These are phyloP conservation scores for Callinectes sapidus DNA, from an alignment of 2,888 invertebrate genomes.

Conservation along the genomic window DNA sequence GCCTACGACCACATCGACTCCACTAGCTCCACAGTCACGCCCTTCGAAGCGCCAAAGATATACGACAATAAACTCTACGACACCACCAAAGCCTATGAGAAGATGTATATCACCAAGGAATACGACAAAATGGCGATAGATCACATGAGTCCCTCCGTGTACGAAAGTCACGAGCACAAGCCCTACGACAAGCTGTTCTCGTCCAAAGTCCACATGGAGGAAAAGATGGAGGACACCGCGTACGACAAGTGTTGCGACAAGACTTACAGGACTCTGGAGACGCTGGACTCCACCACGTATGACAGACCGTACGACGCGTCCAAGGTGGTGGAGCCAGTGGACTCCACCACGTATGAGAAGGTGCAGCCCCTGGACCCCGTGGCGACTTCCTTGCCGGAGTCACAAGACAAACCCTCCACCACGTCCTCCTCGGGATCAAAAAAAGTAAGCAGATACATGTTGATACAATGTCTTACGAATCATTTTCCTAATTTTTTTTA, in stretches of 20 bases:
- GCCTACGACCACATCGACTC: constrained; percentile 63
- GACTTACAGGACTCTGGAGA: constrained; percentile 61
- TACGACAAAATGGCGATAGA: constrained; percentile 56
- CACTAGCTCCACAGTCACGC: constrained; percentile 50
- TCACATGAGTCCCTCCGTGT: constrained; percentile 45
- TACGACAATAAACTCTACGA: constrained; percentile 60
- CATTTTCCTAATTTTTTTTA: not conserved
- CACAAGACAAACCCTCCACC: constrained; percentile 32
- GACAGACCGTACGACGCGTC: constrained; percentile 53
- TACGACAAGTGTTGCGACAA: constrained; percentile 66
- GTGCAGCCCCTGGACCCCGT: constrained; percentile 47
- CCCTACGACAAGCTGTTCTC: constrained; percentile 52
- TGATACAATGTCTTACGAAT: not conserved
- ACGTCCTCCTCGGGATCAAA: not conserved
- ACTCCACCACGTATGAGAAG: constrained; percentile 59
- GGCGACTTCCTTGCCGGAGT: constrained; percentile 35
- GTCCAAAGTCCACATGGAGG: constrained; percentile 47
- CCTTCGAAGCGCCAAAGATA: constrained; percentile 56
- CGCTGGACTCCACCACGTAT: constrained; percentile 55
- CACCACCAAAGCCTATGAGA: constrained; percentile 55
- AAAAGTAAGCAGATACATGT: constrained; percentile 29
- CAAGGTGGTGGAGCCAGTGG: constrained; percentile 57
- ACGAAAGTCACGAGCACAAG: constrained; percentile 41
- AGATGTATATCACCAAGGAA: constrained; percentile 51
- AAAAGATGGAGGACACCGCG: constrained; percentile 24